A percentile compares a stretch with the other conserved stretches of the same genome.
Conservation (phyloP, 2,888 invertebrate genomes). For the Catonia carolina region DNA sequence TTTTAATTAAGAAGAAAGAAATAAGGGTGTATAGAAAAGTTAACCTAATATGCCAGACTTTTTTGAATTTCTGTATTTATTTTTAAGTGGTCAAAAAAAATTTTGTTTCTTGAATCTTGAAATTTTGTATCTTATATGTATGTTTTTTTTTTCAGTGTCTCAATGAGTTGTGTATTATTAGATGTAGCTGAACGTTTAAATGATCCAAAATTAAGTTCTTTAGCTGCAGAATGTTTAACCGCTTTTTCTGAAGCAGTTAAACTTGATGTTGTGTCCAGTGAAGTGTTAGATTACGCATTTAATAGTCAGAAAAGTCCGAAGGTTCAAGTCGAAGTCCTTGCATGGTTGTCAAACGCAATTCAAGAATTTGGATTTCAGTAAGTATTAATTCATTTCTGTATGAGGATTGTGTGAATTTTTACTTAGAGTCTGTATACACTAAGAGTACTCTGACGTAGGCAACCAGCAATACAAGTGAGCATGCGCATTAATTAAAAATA, state of each 20-base stretch:
- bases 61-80: too few species aligned
- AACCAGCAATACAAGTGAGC: too few species aligned
- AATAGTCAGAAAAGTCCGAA: constrained; percentile 82
- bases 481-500: too few species aligned
- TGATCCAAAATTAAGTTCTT: constrained; percentile 62
- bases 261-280: constrained; percentile 64
- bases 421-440: too few species aligned
- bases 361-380: constrained; percentile 82
- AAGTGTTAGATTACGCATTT: constrained; percentile 68
- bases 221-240: constrained; percentile 63
- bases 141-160: constrained; percentile 46
- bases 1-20: too few species aligned
- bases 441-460: too few species aligned
- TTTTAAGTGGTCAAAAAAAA: neutral
- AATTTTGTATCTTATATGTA: constrained; percentile 15
- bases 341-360: constrained; percentile 71
- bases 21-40: too few species aligned
- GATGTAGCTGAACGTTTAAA: constrained; percentile 81
- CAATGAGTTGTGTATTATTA: constrained; percentile 65
- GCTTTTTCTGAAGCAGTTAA: constrained; percentile 71
- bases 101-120: neutral
- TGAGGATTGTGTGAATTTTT: too few species aligned
- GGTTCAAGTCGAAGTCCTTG: constrained; percentile 76
- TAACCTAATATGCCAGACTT: too few species aligned
- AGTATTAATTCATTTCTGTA: constrained; percentile 40